Base-by-base conservation (phyloP, 1,140 invertebrate genomes). In the Armadillidium nasatum region DNA sequence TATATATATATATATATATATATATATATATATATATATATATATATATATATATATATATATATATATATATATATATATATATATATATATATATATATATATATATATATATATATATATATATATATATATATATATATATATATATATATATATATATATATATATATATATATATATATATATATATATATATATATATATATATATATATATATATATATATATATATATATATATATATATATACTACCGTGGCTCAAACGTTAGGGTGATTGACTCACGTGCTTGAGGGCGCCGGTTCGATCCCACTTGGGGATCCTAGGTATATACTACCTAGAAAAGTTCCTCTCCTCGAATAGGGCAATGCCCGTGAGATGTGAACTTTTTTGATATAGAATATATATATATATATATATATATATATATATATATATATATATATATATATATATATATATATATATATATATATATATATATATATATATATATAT, bases 401-500 rank as follows among this genome's bases (percentile, higher is more conserved):
- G n/a, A n/a, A 33, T 33, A 33, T 23, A 15, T 67, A 67, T 71
- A 71, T 15, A n/a, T 71, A n/a, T 33, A 44, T 4, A 44, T 44
- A 19, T 33, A 43, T 71, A 71, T 71, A 71, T 71, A 43, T 71
- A 71, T 71, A 71, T 71, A 43, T 71, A 71, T 71, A 71, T 71
- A 71, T 71, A 43, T 71, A 71, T 71, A 15, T 71, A 43, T 71
- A 71, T 71, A 71, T 71, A 44, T 71, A 71, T 71, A 44, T 71
- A 44, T 71, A 44, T 71, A 71, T 71, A 71, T 71, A 71, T 71
- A 44, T 71, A 43, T 71, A 43, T 71, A 71, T 71, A 71, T 71
- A 71, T 71, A 71, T 71, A 71, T 71, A 71, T 71, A 71, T 71
- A 71, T 71, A 71, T 71, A 71, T 71, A 71, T 44, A 71, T 71